Evolutionary conservation across 2,113 vertebrate species (phyloP), one percentile per base, ranked within the genome.

Genomic region (Carlito syrichta): DNA sequence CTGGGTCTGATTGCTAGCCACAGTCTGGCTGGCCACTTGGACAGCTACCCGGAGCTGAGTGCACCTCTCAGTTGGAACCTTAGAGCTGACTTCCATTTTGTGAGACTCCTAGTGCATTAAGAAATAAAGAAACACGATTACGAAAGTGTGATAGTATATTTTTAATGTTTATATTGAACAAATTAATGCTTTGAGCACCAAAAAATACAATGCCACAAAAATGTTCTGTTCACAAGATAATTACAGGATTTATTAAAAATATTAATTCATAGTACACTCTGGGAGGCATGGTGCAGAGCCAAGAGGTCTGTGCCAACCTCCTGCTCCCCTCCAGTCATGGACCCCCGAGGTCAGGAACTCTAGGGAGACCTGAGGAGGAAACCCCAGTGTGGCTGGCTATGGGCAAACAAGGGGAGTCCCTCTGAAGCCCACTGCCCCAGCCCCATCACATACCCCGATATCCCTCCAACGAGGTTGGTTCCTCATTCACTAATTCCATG

Each of bases 231-330:
- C 95, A 95, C 92, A 96, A 74, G 96, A 97, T 97, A 97, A 97
- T 97, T 98, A 97, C 74, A 97, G 97, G 97, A 98, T 96, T 97
- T 97, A 97, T 97, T 97, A 96, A 97, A 98, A 97, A 97, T 98
- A 97, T 96, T 93, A 97, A 97, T 98, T 97, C 97, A 97, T 86
- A 84, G 89, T 81, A 84, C 96, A 32, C 97, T 97, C 89, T 96
- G 95, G 97, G 97, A 56, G 52, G 83, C 92, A 89, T 96, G 97
- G 95, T 97, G 95, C 52, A 22, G 89, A 97, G 97, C 97, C 96
- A 97, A 60, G 66, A 68, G 88, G 86, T 85, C 69, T 11, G 62
- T 86, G 93, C 97, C 97, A 97, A 3, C 89, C 93, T 91, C 82
- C 78, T 38, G 81, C 93, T 68, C 79, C 93, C 76, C 60, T 96